phyloP scores from a whole-genome alignment of 2,797 vertebrate genomes.

The Ceryle rudis region DNA sequence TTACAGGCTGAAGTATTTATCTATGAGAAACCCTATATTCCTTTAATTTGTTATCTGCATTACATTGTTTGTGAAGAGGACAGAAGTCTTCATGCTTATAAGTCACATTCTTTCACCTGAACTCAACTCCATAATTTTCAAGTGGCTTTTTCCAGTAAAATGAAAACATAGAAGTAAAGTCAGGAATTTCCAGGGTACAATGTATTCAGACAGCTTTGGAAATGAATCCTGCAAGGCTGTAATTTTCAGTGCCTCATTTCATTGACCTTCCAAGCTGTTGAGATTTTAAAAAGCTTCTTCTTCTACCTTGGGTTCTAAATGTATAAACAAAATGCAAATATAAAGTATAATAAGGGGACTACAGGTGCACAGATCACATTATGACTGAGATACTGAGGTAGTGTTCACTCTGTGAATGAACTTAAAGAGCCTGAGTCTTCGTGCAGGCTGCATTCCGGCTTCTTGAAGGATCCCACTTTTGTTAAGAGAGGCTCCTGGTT shows the following conservation, averaged over 20 bases:
- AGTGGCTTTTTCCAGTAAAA: background rate
- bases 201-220: background rate
- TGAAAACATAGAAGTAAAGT: background rate
- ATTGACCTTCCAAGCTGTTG: background rate
- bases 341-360: background rate
- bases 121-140: background rate
- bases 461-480: background rate
- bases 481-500: background rate
- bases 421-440: background rate
- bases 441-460: background rate
- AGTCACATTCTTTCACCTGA: background rate
- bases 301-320: background rate
- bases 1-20: background rate
- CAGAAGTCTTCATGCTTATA: background rate
- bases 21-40: background rate
- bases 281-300: background rate
- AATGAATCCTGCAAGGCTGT: background rate
- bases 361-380: background rate
- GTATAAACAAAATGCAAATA: background rate
- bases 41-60: background rate
- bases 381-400: background rate
- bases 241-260: background rate
- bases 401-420: background rate
- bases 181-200: background rate
- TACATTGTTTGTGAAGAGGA: background rate